These are phyloP conservation scores for Lapara coniferarum DNA, from an alignment of 2,888 invertebrate species.

Conservation along the genomic window DNA sequence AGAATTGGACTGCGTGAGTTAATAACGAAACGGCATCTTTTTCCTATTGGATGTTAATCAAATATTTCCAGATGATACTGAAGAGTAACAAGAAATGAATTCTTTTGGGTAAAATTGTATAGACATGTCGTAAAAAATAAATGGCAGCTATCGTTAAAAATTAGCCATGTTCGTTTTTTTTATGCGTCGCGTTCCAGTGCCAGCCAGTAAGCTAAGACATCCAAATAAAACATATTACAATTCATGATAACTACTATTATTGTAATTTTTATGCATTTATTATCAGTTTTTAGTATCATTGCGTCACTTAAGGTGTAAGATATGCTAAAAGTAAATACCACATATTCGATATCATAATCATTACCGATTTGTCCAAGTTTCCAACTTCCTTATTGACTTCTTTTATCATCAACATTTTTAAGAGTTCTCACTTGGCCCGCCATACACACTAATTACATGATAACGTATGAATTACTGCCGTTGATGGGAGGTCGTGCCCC, in stretches of 20 bases:
- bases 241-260: too few relatives aligned
- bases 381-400: background rate
- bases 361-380: slow-evolving; percentile 4
- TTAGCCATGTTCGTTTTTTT: too few relatives aligned
- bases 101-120: too few relatives aligned
- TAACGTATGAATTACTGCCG: slow-evolving; percentile 1
- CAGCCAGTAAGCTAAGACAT: too few relatives aligned
- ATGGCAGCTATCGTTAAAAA: too few relatives aligned
- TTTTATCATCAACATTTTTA: background rate
- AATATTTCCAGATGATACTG: background rate
- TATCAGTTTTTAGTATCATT: too few relatives aligned
- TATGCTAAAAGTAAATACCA: background rate
- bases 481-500: slow-evolving; percentile 10
- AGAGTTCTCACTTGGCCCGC: slow-evolving; percentile 5
- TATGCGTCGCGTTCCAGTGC: too few relatives aligned
- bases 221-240: too few relatives aligned
- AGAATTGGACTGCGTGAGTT: slow-evolving; percentile 26
- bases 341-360: background rate
- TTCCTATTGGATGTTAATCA: background rate
- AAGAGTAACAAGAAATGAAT: background rate
- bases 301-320: too few relatives aligned
- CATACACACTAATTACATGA: slow-evolving; percentile 12
- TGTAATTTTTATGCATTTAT: too few relatives aligned
- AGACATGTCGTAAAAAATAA: too few relatives aligned
- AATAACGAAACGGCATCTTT: slow-evolving; percentile 1